Evolutionary conservation across 1,140 invertebrate species (phyloP).

Genomic region (Drosophila leontia): DNA sequence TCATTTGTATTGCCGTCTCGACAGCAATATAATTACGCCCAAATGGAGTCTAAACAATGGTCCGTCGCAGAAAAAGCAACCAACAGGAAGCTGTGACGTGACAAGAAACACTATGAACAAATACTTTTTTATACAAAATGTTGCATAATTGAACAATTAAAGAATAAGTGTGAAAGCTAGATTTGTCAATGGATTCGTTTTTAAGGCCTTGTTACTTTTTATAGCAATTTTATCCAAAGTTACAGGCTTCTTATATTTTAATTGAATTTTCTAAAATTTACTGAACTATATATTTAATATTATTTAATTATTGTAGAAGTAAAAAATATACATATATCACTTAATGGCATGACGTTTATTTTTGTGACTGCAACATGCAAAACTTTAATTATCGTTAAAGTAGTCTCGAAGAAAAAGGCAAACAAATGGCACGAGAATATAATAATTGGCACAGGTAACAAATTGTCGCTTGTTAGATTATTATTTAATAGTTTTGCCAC

Average conservation of each 20-base stretch:
- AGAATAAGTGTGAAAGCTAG: constrained; percentile 21
- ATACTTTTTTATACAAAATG: constrained; percentile 14
- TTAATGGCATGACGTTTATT: neutral
- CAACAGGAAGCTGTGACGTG: constrained; percentile 66
- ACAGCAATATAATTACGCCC: constrained; percentile 61
- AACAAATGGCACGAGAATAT: constrained; percentile 14
- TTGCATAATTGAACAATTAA: constrained; percentile 38
- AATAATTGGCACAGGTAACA: constrained; percentile 11
- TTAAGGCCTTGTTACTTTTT: neutral
- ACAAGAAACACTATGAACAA: constrained; percentile 26
- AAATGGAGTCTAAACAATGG: constrained; percentile 61
- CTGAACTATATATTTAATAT: neutral
- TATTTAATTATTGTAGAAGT: neutral
- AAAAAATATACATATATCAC: neutral
- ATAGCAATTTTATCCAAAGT: constrained; percentile 3
- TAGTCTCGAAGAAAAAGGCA: neutral
- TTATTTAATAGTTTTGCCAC: neutral
- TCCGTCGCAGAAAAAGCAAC: constrained; percentile 21
- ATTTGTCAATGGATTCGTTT: constrained; percentile 6
- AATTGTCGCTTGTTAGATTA: constrained; percentile 3
- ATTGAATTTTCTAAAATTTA: neutral
- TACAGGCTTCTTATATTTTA: constrained; percentile 8
- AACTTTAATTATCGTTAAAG: constrained; percentile 39
- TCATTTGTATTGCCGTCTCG: constrained; percentile 70
- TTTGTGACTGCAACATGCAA: constrained; percentile 49